These are phyloP conservation scores for Argya squamiceps DNA, from an alignment of 2,797 vertebrate species.

Conservation along the genomic window DNA sequence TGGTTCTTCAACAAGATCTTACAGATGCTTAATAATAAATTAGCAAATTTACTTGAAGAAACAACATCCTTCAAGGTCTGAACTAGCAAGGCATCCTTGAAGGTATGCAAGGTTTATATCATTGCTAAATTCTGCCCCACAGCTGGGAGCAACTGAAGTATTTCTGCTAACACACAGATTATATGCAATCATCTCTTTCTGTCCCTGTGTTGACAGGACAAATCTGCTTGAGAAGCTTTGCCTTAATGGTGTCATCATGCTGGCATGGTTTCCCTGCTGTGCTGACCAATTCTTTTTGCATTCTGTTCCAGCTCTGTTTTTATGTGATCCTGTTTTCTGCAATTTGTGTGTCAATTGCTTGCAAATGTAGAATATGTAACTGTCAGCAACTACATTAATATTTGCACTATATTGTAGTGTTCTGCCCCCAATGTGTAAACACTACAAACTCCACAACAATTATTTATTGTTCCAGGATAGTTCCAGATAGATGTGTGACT, in stretches of 20 bases:
- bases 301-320: not conserved
- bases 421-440: not conserved
- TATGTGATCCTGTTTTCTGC: not conserved
- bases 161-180: not conserved
- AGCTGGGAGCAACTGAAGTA: not conserved
- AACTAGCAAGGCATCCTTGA: not conserved
- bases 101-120: not conserved
- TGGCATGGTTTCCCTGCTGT: not conserved
- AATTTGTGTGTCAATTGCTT: not conserved
- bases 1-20: not conserved
- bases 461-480: not conserved
- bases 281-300: not conserved
- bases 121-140: not conserved
- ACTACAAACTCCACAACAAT: not conserved
- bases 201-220: not conserved
- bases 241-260: not conserved
- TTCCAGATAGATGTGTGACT: not conserved
- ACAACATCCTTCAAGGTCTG: not conserved
- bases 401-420: not conserved
- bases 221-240: not conserved
- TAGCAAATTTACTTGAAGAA: not conserved
- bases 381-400: not conserved
- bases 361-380: not conserved
- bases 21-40: not conserved
- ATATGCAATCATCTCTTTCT: not conserved